Percentiles rank a stretch among this genome's conserved stretches.
These are phyloP conservation scores for Pycnonotus jocosus DNA, from an alignment of 2,113 vertebrate species.

Conservation along the genomic window DNA sequence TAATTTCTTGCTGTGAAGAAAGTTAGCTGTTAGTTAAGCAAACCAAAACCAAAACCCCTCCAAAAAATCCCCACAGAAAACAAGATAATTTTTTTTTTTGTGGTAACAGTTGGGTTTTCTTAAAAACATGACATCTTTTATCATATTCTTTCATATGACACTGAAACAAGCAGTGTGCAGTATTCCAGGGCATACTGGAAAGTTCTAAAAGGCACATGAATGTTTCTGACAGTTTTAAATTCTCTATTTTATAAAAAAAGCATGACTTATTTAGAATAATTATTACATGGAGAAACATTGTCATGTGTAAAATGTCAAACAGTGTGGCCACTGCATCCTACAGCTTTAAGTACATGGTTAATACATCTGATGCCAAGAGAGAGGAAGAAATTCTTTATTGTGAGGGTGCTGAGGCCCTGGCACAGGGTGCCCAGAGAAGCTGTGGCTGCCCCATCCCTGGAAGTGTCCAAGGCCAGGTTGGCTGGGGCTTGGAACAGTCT, in stretches of 20 bases:
- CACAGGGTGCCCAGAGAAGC: not conserved
- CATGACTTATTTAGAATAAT: not conserved
- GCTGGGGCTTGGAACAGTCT: not conserved
- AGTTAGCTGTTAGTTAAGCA: conserved; percentile 21
- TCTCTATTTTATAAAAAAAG: not conserved
- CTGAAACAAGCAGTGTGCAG: not conserved
- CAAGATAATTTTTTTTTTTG: not conserved
- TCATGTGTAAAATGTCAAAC: not conserved
- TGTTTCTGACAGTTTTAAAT: not conserved
- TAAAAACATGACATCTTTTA: not conserved
- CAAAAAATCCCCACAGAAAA: not conserved
- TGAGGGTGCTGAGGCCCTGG: not conserved
- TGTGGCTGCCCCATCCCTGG: not conserved
- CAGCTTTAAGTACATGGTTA: not conserved
- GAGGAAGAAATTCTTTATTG: not conserved
- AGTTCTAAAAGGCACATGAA: not conserved
- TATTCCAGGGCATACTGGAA: not conserved
- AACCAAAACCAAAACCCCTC: not conserved
- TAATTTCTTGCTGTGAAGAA: conserved; percentile 88
- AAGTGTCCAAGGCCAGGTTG: not conserved
- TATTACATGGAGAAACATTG: not conserved
- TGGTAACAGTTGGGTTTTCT: not conserved
- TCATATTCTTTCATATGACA: not conserved
- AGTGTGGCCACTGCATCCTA: not conserved
- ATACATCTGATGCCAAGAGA: not conserved